Evolutionary conservation across 2,797 vertebrate genomes (phyloP), one percentile per base, ranked within the genome.

Genomic region (Lycodopsis pacificus): DNA sequence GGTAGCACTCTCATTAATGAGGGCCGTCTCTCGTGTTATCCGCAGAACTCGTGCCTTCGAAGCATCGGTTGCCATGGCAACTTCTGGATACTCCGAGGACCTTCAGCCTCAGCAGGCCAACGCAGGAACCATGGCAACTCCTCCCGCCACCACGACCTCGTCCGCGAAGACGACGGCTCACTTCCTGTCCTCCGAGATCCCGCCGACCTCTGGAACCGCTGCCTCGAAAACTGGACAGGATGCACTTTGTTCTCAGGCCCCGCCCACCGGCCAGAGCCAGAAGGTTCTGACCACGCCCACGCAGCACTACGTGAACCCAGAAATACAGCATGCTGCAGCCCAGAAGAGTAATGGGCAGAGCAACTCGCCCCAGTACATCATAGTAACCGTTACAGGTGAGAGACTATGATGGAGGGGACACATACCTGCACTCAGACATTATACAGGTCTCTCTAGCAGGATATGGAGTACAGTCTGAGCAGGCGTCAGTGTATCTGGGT

Each of bases 311-410:
- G 93, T 95, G 65, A 84, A 92, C 20, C 92, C 95, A 15, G 94
- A 96, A 58, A 91, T 95, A 58, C 95, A 94, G 87, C 94, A 92
- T 67, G 73, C 93, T n/a, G 69, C 80, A 0, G 88, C 77, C 82
- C 95, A 88, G 75, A 93, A 77, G 90, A 95, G 88, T 87, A 95
- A 81, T 67, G 93, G 91, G 79, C 95, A 82, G 85, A 94, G 44
- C 46, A 94, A 15, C 14, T 93, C 96, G 0, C 95, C 96, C 62
- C 97, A 98, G 92, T 98, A 96, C 93, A 97, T 98, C 82, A 96
- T 98, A 86, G 97, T 98, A 40, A 96, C 97, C 0, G 97, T 98
- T 15, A 96, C 96, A 11, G 97, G 97, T 98, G 94, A 96, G 97
- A 61, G 19, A 56, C 71, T 11, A 12, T 40, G 13, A 65, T 57